phyloP scores from a whole-genome alignment of 53 echinoderm and acorn worm genomes.

The Patiria pectinifera region DNA sequence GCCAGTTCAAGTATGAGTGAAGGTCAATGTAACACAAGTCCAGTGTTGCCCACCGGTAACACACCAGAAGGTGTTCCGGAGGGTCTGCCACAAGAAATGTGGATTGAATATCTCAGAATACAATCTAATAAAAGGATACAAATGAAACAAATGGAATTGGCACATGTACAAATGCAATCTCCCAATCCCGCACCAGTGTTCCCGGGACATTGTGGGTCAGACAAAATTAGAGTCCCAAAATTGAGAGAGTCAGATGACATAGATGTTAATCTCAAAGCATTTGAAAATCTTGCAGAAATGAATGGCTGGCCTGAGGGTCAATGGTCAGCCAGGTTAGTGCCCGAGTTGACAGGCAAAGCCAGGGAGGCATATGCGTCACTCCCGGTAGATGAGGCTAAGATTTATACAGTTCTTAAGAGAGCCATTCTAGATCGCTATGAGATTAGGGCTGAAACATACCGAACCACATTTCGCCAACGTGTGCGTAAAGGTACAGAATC shows the following conservation, averaged over 20 bases:
- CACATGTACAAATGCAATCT: no score
- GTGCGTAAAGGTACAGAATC: background rate
- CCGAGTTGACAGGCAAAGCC: constrained; percentile 47
- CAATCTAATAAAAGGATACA: no score
- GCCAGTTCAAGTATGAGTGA: no score
- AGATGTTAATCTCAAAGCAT: constrained; percentile 24
- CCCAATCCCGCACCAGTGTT: background rate
- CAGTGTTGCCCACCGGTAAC: no score
- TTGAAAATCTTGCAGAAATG: constrained; percentile 14
- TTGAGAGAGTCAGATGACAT: constrained; percentile 37
- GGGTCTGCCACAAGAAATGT: no score
- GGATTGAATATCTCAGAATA: no score
- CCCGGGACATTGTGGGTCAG: background rate
- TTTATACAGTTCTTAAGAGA: constrained; percentile 21
- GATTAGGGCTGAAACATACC: constrained; percentile 37
- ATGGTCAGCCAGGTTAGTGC: constrained; percentile 20
- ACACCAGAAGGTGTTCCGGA: no score
- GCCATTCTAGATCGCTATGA: constrained; percentile 47
- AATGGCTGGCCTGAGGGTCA: constrained; percentile 28
- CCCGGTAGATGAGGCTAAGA: background rate
- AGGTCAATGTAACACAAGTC: no score
- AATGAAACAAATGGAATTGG: no score
- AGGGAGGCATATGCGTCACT: constrained; percentile 28
- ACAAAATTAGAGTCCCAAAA: constrained; percentile 30
- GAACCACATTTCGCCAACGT: background rate